A percentile compares a stretch with the other conserved stretches of the same genome.
Conservation (phyloP, 2,113 vertebrate species). For the Bagarius yarrelli region DNA sequence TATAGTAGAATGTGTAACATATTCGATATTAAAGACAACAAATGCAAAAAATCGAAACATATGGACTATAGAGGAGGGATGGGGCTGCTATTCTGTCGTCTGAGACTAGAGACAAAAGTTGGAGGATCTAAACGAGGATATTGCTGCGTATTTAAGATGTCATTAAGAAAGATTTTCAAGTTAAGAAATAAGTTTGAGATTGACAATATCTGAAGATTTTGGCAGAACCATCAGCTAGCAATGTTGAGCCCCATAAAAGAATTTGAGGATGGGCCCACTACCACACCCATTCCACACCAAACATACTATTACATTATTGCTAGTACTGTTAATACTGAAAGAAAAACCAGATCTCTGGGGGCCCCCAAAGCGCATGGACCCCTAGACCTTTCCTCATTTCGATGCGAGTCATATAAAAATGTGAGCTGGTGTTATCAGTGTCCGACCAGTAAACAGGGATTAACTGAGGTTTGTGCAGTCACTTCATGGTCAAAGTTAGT, state of each 20-base stretch:
- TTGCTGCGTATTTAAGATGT: not conserved
- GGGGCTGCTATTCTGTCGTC: not conserved
- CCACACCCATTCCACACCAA: too few species aligned
- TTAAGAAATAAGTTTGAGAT: too few species aligned
- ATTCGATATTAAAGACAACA: not conserved
- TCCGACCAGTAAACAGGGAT: slow-evolving; percentile 13
- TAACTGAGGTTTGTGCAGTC: not conserved
- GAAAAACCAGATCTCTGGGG: too few species aligned
- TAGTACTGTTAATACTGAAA: too few species aligned
- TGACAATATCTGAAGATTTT: too few species aligned
- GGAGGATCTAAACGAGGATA: not conserved
- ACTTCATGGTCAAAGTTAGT: not conserved
- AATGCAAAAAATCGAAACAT: not conserved
- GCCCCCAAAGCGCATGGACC: too few species aligned
- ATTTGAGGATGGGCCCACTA: too few species aligned
- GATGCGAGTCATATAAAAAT: too few species aligned
- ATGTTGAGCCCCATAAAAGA: too few species aligned
- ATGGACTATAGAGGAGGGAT: not conserved
- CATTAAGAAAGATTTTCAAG: not conserved
- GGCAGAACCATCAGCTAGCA: too few species aligned
- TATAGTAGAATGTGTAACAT: not conserved
- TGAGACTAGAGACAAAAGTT: not conserved
- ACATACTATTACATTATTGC: too few species aligned
- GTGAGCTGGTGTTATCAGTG: slow-evolving; percentile 21
- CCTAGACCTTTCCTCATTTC: too few species aligned